Conservation (phyloP, 2,888 invertebrate genomes). For the Flexamia atlantica region DNA sequence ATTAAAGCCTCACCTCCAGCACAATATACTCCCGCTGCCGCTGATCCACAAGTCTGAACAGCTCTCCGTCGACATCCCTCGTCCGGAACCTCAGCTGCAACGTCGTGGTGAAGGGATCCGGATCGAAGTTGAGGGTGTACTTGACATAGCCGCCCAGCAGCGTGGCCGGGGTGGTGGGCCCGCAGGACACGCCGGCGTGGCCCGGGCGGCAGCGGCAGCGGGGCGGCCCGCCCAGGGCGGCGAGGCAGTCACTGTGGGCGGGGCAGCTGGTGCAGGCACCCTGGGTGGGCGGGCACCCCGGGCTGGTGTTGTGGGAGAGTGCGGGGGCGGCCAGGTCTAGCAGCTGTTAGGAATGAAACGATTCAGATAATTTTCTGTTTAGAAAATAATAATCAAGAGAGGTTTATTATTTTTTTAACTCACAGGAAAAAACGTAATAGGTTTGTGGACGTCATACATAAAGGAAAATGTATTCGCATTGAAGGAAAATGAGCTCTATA, state of each 20-base stretch:
- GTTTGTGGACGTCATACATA: too few relatives aligned
- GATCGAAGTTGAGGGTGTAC: constrained; percentile 95
- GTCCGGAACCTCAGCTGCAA: constrained; percentile 96
- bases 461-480: too few relatives aligned
- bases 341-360: neutral
- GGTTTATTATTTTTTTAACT: too few relatives aligned
- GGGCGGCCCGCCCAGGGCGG: constrained; percentile 72
- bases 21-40: constrained; percentile 96
- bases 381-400: too few relatives aligned
- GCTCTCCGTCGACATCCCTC: constrained; percentile 93
- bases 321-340: constrained; percentile 43
- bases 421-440: too few relatives aligned
- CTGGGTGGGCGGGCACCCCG: constrained; percentile 29
- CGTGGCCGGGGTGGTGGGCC: constrained; percentile 92
- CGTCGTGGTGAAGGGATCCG: constrained; percentile 93
- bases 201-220: constrained; percentile 96
- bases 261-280: constrained; percentile 4
- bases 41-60: constrained; percentile 95
- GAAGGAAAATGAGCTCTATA: too few relatives aligned
- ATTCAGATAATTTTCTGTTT: neutral
- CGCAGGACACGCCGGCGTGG: constrained; percentile 93
- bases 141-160: constrained; percentile 96
- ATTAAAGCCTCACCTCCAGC: constrained; percentile 81
- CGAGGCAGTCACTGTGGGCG: neutral
- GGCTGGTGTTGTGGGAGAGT: neutral